Percentiles rank a stretch among this genome's conserved stretches.
Conservation (phyloP, 2,888 invertebrate genomes). For the Pantelozetes paolii region DNA sequence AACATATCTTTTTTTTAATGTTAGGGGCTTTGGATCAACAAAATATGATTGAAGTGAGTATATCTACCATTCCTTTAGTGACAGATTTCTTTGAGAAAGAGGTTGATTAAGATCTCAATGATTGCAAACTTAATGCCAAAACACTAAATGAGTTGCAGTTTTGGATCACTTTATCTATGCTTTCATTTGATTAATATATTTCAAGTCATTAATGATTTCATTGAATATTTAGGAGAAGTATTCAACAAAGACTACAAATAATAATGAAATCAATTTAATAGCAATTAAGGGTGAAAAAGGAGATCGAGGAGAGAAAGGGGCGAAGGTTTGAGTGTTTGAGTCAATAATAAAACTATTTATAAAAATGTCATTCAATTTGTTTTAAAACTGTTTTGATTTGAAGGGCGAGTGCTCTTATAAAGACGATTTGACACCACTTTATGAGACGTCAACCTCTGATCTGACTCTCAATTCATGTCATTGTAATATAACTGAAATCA, state of each 20-base stretch:
- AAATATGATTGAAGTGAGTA: not conserved
- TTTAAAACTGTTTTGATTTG: not conserved
- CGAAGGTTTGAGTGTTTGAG: slow-evolving; percentile 22
- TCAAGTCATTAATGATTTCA: too few species aligned
- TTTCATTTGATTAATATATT: too few species aligned
- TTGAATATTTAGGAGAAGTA: slow-evolving; percentile 3
- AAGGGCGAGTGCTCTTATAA: slow-evolving; percentile 6
- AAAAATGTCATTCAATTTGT: too few species aligned
- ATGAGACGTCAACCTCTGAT: not conserved
- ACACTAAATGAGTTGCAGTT: too few species aligned
- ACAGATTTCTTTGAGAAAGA: too few species aligned
- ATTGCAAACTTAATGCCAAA: too few species aligned
- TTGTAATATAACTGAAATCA: slow-evolving; percentile 30
- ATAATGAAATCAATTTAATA: not conserved
- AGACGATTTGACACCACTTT: not conserved
- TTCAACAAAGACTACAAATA: not conserved
- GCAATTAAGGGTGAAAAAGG: slow-evolving; percentile 20
- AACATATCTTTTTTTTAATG: not conserved
- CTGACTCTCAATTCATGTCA: not conserved
- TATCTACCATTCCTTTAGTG: too few species aligned
- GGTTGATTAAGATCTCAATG: too few species aligned
- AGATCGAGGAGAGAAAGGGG: slow-evolving; percentile 9
- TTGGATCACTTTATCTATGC: too few species aligned
- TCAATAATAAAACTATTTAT: not conserved
- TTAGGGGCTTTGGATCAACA: not conserved